Conservation (phyloP, 2,888 invertebrate species). For the Drosophila diplacantha region DNA sequence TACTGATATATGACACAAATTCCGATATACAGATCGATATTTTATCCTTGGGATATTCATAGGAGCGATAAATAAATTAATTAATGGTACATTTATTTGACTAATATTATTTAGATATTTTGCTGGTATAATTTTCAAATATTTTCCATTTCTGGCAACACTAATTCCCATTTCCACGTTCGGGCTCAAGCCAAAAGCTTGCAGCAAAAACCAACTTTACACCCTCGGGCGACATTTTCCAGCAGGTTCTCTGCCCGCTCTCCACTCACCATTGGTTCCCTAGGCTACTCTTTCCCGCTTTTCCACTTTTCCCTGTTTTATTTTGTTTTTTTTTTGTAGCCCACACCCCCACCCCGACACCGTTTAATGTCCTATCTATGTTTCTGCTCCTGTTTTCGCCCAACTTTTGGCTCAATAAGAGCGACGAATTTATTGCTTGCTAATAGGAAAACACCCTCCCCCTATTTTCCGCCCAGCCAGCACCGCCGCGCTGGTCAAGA, state of each 20-base stretch:
- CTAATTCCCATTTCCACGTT: constrained; percentile 6
- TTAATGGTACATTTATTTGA: background rate
- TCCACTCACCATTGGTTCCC: background rate
- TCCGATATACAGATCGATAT: background rate
- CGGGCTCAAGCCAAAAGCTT: background rate
- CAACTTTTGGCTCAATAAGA: constrained; percentile 43
- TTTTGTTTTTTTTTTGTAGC: background rate
- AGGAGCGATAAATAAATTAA: background rate
- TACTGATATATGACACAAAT: background rate
- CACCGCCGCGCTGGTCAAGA: constrained; percentile 20
- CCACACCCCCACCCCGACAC: background rate
- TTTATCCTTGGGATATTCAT: background rate
- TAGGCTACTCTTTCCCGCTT: constrained; percentile 1
- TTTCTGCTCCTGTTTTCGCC: constrained; percentile 26
- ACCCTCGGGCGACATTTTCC: constrained; percentile 43
- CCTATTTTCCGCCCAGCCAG: background rate
- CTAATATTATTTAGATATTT: background rate
- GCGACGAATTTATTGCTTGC: constrained; percentile 45
- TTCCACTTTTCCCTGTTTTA: background rate
- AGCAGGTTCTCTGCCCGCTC: constrained; percentile 7
- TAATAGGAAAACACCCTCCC: constrained; percentile 43
- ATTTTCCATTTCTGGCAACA: background rate
- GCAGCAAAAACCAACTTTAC: constrained; percentile 28
- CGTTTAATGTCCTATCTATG: constrained; percentile 43
- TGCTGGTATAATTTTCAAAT: background rate